These are phyloP conservation scores for Drosophila teissieri DNA, from an alignment of 1,140 invertebrate species.

Conservation along the genomic window DNA sequence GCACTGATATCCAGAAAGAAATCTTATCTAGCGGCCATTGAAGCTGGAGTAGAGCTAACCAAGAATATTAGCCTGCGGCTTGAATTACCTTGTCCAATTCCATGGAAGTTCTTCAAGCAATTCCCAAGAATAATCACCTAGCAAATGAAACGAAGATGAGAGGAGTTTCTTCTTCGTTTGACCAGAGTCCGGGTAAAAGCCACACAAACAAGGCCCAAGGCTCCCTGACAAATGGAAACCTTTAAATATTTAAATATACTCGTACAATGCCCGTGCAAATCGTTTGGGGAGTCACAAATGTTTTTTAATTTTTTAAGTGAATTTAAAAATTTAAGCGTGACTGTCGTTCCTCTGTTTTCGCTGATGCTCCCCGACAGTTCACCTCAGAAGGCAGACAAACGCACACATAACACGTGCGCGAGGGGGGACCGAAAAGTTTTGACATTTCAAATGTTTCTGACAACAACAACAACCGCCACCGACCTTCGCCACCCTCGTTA, in stretches of 20 bases:
- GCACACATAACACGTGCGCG: conserved; percentile 13
- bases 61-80: conserved; percentile 19
- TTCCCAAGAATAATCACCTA: conserved; percentile 25
- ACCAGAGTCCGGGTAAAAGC: conserved; percentile 5
- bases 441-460: conserved; percentile 81
- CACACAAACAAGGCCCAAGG: conserved; percentile 34
- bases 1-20: background rate
- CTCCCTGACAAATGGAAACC: conserved; percentile 48
- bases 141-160: conserved; percentile 4
- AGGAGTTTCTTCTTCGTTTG: conserved; percentile 1
- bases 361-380: conserved; percentile 12
- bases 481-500: conserved; percentile 32
- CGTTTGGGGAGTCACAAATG: conserved; percentile 7
- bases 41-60: background rate
- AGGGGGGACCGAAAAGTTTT: conserved; percentile 63
- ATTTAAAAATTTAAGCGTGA: conserved; percentile 76
- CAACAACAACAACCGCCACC: conserved; percentile 52
- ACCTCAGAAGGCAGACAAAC: conserved; percentile 20
- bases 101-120: conserved; percentile 4
- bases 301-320: conserved; percentile 77
- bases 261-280: conserved; percentile 13
- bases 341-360: conserved; percentile 3
- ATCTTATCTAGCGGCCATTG: background rate
- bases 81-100: conserved; percentile 28
- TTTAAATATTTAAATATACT: conserved; percentile 66